Conservation (phyloP, 64 coral and sea anemone genomes). For the Montipora foliosa region DNA sequence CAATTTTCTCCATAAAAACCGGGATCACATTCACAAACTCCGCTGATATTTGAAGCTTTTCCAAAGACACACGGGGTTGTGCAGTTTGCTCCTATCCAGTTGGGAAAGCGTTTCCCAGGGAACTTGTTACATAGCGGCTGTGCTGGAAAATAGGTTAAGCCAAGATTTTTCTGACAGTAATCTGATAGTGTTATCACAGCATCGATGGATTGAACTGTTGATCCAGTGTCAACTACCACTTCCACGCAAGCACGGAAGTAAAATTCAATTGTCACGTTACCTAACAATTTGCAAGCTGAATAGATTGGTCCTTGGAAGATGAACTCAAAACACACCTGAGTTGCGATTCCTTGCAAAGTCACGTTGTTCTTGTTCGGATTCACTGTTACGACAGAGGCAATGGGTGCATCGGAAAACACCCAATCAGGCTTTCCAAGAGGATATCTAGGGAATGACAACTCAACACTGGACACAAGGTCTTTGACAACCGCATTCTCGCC, state of each 20-base stretch:
- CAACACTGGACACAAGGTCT: conserved; percentile 72
- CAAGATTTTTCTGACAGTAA: conserved; percentile 81
- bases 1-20: conserved; percentile 91
- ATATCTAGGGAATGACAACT: conserved; percentile 79
- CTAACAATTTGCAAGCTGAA: conserved; percentile 62
- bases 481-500: conserved; percentile 71
- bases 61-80: conserved; percentile 89
- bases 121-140: conserved; percentile 90
- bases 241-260: conserved; percentile 82
- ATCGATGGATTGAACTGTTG: conserved; percentile 48
- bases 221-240: conserved; percentile 64
- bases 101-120: conserved; percentile 86
- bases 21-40: conserved; percentile 72
- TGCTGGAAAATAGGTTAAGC: conserved; percentile 83
- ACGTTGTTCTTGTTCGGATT: conserved; percentile 82
- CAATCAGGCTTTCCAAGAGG: conserved; percentile 79
- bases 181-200: conserved; percentile 83
- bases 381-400: conserved; percentile 61
- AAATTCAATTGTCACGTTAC: conserved; percentile 79
- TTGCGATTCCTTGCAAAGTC: conserved; percentile 66
- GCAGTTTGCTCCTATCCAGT: conserved; percentile 96
- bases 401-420: conserved; percentile 93
- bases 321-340: conserved; percentile 51
- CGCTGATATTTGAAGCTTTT: conserved; percentile 50
- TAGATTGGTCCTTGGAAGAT: conserved; percentile 75